Base-by-base conservation (phyloP, 2,888 invertebrate species). In the Chouioia cunea region DNA sequence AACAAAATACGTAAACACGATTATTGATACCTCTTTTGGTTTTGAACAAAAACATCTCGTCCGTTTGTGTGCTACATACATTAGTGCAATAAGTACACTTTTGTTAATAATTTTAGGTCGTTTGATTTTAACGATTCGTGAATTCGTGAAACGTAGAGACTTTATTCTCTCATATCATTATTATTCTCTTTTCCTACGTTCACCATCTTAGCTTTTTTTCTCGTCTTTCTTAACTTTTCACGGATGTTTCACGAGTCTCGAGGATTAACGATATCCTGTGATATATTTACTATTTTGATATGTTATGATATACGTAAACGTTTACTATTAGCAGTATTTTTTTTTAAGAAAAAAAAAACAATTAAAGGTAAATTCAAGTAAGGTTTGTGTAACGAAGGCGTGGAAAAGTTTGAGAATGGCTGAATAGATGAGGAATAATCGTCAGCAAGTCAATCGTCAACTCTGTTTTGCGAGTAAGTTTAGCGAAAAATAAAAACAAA, bases 341-440 rank as follows among this genome's bases (percentile, higher is more conserved):
- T 66, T 64, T 60, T 57, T 56, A 56, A 54, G 36, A 44, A 65
- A 56, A 20, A n/a, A 60, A 48, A 43, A 64, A 56, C 53, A 59
- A 20, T 63, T 23, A 36, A 36, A 69, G 62, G 36, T 64, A 63
- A 16, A 52, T 47, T 65, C 52, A 59, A 65, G 47, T 22, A 57
- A 60, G 57, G 62, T 67, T 67, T 65, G 62, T 44, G 36, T 36
- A 36, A 64, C 66, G 66, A 67, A 73, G 71, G 71, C 68, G 60
- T 68, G 56, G 59, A 66, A 54, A 63, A 62, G 74, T 76, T 72
- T 76, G 75, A 76, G 76, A 77, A 77, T 74, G 75, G 75, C 76
- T 76, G 75, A 70, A 75, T 73, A 69, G 71, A 70, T 70, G 74
- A 65, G 62, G 57, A 73, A 73, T 52, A 59, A 36, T 66, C 69